Base-by-base conservation (phyloP, 2,888 invertebrate genomes). In the Macaria notata region DNA sequence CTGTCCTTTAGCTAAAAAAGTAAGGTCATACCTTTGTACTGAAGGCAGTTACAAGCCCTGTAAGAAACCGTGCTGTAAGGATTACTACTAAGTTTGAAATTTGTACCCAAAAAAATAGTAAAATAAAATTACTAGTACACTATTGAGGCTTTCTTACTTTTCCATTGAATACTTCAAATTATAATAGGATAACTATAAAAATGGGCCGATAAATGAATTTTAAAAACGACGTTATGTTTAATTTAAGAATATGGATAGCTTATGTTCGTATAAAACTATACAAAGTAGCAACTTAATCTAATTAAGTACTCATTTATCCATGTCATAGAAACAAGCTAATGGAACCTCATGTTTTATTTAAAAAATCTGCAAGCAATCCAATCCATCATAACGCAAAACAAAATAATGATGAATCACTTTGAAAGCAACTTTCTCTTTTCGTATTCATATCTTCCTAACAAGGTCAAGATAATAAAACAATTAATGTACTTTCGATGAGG, bases 21-120 rank as follows among this genome's bases (percentile, higher is more conserved):
- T 90, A 29, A 76, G 91, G 2, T 42, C 75, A 1, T 89, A 78
- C 55, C 68, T 91, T 6, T 88, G 88, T 49, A 70, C 73, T 19
- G 89, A 91, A 62, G 91, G 91, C 5, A 77, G 72, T 42, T 91
- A 88, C 53, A 90, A 89, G 46, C 77, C 89, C 4, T 91, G 91
- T 55, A 82, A 76, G 46, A 91, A 89, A 58, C 90, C 91, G 3
- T 91, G 91, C 59, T 66, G 70, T 53, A 81, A 79, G 64, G 88
- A 89, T 39, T 89, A 86, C 52, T 89, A 90, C 64, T 88, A 41
- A 55, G 33, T 43, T 38, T 30, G 19, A 9, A 46, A 36, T 36
- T 36, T 4, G 33, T 36, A 6, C 2, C 19, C 19, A 19, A 19
- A 36, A 36, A 36, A 36, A 36, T 36, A 36, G 30, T 36, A 38